Evolutionary conservation across 2,797 vertebrate species (phyloP).

Genomic region (Coranthus polyacanthus): DNA sequence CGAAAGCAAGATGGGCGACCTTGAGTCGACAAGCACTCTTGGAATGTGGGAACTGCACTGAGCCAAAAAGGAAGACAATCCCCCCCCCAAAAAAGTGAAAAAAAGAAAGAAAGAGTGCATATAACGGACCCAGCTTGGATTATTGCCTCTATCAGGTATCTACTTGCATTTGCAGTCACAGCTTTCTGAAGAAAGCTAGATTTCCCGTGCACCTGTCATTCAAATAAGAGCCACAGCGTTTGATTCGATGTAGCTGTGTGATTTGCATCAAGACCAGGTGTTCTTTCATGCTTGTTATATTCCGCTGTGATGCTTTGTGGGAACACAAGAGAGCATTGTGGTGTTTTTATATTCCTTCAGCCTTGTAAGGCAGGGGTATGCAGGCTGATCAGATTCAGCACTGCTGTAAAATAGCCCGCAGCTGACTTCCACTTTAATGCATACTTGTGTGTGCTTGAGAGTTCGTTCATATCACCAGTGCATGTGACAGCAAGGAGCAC

Average conservation of each 20-base stretch:
- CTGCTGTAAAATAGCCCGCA: constrained; percentile 23
- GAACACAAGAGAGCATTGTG: constrained; percentile 5
- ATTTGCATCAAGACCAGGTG: constrained; percentile 45
- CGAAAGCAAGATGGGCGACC: constrained; percentile 46
- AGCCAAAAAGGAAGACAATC: constrained; percentile 60
- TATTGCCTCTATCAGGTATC: constrained; percentile 43
- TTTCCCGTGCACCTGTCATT: constrained; percentile 29
- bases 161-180: constrained; percentile 26
- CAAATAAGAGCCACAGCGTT: constrained; percentile 28
- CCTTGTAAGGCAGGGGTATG: constrained; percentile 9
- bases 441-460: constrained; percentile 17
- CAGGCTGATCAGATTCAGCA: constrained; percentile 34
- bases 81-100: not conserved
- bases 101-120: constrained; percentile 30
- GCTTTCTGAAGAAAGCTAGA: constrained; percentile 12
- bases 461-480: constrained; percentile 6
- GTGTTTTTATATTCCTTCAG: constrained; percentile 30
- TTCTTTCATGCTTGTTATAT: constrained; percentile 22
- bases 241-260: constrained; percentile 24
- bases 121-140: constrained; percentile 28
- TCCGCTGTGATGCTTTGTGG: constrained; percentile 14
- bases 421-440: constrained; percentile 34
- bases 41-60: constrained; percentile 67
- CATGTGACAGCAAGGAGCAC: not conserved
- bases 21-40: constrained; percentile 65